Evolutionary conservation across 1,140 invertebrate species (phyloP).

Genomic region (Tetramorium simillimum): DNA sequence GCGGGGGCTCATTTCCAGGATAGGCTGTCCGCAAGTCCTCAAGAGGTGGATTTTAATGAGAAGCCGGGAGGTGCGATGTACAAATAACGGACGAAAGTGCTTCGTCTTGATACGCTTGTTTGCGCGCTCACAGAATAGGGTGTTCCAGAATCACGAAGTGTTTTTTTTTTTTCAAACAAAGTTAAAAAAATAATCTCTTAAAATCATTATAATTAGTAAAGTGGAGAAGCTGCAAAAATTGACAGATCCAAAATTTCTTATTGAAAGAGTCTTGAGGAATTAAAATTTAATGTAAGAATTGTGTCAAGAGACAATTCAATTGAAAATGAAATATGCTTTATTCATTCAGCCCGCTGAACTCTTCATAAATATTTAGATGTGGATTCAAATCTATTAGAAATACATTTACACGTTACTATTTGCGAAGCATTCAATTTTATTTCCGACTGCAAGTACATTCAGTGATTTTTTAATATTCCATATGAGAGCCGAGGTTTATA

Average conservation of each 20-base stretch:
- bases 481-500: neutral
- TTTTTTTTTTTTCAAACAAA: neutral
- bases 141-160: slow-evolving; percentile 5
- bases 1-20: slow-evolving; percentile 47
- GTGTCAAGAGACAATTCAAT: neutral
- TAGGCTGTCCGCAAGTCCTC: slow-evolving; percentile 52
- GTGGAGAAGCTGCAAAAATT: neutral
- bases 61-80: slow-evolving; percentile 65
- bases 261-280: neutral
- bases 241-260: neutral
- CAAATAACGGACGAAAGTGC: slow-evolving; percentile 39
- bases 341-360: neutral
- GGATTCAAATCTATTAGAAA: neutral
- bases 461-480: neutral
- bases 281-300: slow-evolving; percentile 1
- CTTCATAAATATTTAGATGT: neutral
- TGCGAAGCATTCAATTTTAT: neutral
- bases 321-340: neutral
- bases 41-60: slow-evolving; percentile 71
- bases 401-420: neutral
- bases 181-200: neutral
- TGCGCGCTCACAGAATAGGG: slow-evolving; percentile 4
- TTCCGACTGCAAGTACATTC: neutral
- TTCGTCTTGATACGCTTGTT: neutral
- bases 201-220: neutral